These are phyloP conservation scores for Ectemnius cavifrons DNA, from an alignment of 2,888 invertebrate species.

Conservation along the genomic window DNA sequence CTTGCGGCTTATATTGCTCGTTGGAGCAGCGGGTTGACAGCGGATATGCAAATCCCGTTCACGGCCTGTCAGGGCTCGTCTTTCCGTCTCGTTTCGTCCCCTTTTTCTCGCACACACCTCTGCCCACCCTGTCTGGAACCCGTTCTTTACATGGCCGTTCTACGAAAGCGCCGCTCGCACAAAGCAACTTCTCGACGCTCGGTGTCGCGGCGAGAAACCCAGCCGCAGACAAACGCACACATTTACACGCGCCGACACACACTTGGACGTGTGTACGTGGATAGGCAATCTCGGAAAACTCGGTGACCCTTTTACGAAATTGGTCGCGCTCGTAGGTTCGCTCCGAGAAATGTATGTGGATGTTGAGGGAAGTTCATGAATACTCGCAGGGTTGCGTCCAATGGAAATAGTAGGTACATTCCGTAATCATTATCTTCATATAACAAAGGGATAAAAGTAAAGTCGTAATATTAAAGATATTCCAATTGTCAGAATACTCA, in stretches of 20 bases:
- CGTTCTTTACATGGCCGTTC: conserved; percentile 50
- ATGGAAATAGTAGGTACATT: too few relatives aligned
- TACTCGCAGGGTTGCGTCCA: too few relatives aligned
- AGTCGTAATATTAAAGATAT: too few relatives aligned
- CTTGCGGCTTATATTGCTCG: conserved; percentile 57
- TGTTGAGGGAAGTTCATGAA: too few relatives aligned
- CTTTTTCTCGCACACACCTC: conserved; percentile 15
- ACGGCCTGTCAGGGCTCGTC: conserved; percentile 43
- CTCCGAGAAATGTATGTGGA: too few relatives aligned
- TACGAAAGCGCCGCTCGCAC: conserved; percentile 39
- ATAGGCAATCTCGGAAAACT: too few relatives aligned
- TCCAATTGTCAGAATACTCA: too few relatives aligned
- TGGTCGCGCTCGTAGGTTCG: too few relatives aligned
- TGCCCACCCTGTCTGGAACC: conserved; percentile 43
- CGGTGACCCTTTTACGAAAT: too few relatives aligned
- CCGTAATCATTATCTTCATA: too few relatives aligned
- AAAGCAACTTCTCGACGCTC: conserved; percentile 13
- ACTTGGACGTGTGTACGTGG: too few relatives aligned
- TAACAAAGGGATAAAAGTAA: too few relatives aligned
- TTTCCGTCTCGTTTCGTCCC: conserved; percentile 26
- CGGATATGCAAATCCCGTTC: conserved; percentile 70
- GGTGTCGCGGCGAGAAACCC: conserved; percentile 25
- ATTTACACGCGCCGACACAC: not conserved
- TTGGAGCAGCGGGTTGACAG: conserved; percentile 64
- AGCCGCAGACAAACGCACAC: conserved; percentile 38